phyloP scores from a whole-genome alignment of 2,113 vertebrate genomes.

The Laticauda laticaudata region DNA sequence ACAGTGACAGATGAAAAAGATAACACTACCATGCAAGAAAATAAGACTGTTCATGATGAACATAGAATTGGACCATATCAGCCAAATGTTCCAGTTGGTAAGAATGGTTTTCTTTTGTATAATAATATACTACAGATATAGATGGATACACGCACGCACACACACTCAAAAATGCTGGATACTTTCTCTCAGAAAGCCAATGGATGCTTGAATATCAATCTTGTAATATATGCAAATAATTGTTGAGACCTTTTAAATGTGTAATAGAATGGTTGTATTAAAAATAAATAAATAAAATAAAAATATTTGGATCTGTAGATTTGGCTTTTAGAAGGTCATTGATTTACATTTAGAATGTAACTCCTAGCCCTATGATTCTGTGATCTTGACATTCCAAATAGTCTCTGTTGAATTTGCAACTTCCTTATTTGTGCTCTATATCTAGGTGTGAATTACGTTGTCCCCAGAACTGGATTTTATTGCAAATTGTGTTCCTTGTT shows the following conservation, averaged over 20 bases:
- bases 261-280: background rate
- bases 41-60: slow-evolving; percentile 66
- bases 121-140: background rate
- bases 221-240: background rate
- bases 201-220: slow-evolving; percentile 34
- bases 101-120: slow-evolving; percentile 59
- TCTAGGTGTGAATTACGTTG: slow-evolving; percentile 92
- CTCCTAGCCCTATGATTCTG: background rate
- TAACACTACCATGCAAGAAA: slow-evolving; percentile 67
- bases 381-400: slow-evolving; percentile 13
- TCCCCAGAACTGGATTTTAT: slow-evolving; percentile 95
- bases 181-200: background rate
- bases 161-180: background rate
- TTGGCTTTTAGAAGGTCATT: background rate
- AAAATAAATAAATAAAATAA: background rate
- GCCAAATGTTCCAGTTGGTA: slow-evolving; percentile 86
- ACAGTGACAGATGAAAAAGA: slow-evolving; percentile 40
- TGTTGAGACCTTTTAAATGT: background rate
- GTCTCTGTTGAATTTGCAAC: slow-evolving; percentile 60
- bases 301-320: slow-evolving; percentile 44
- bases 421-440: slow-evolving; percentile 35
- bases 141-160: too few species aligned
- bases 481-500: slow-evolving; percentile 97
- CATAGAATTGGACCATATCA: slow-evolving; percentile 82
- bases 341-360: background rate